Base-by-base conservation (phyloP, 2,888 invertebrate species). In the Xestobium rufovillosum region DNA sequence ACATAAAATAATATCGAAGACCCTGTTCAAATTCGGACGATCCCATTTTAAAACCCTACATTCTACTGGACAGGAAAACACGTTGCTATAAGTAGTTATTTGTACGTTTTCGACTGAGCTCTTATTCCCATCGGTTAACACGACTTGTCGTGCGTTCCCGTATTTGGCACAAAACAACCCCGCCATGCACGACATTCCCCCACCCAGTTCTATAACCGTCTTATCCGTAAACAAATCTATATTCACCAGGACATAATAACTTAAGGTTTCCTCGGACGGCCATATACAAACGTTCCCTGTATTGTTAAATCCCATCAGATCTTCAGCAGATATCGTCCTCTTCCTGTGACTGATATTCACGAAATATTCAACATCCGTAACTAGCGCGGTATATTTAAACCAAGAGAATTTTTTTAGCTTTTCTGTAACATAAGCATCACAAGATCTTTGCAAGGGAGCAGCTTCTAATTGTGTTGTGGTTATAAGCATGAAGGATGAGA, bases 111-210 rank as follows among this genome's bases (percentile, higher is more conserved):
- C 76, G 28, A 86, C 75, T 38, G 84, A 82, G 26, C 76, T 71
- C 51, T 73, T 73, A 65, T 88, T 87, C 19, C 88, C 88, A 59
- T 88, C 88, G 9, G 86, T 84, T 19, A 87, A 67, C 44, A 78
- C 72, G 3, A 87, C 78, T 14, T 69, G 66, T 45, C 69, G 68
- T 0, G 83, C 74, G 31, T 70, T 66, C 37, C 78, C 75, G 52
- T 78, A 79, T 53, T 81, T 79, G 38, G 82, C 79, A 32, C 76
- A 69, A 56, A 83, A 73, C 9, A 88, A 64, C 2, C 86, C 87
- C 4, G 85, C 84, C 16, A 88, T 66, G 49, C 85, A 85, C 12
- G 86, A 84, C 82, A 88, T 87, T 2, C 88, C 88, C 11, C 87
- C 87, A 2, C 88, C 88, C 27, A 88, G 66, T 60, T 88, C 88